Conservation (phyloP, 2,888 invertebrate species). For the Resseliella maxima region DNA sequence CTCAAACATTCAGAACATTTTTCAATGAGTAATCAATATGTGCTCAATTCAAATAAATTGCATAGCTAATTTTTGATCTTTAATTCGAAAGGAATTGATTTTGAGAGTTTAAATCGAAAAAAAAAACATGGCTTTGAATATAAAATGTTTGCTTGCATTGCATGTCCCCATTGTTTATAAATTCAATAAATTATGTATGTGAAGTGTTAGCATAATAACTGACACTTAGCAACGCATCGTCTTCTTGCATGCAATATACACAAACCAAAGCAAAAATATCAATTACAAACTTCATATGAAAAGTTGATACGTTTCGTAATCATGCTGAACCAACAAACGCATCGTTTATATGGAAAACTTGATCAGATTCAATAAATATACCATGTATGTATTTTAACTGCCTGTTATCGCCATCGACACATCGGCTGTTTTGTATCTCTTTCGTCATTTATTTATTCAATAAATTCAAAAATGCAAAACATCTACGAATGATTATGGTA, state of each 20-base stretch:
- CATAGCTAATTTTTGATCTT: background rate
- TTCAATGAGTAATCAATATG: background rate
- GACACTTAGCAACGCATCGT: too few relatives aligned
- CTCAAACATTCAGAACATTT: background rate
- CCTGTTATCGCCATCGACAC: too few relatives aligned
- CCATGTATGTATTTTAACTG: background rate
- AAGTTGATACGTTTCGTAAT: background rate
- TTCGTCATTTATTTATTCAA: background rate
- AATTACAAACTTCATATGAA: conserved; percentile 1
- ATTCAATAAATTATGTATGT: background rate
- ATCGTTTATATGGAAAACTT: background rate
- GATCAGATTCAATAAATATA: background rate
- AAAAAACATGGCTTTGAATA: background rate
- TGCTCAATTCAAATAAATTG: background rate
- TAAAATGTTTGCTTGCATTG: background rate
- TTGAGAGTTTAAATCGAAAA: background rate
- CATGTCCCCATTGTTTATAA: background rate
- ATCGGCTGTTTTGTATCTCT: background rate
- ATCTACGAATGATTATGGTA: background rate
- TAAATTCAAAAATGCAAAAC: background rate
- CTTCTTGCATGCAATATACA: background rate
- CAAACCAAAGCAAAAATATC: background rate
- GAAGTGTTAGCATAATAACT: too few relatives aligned
- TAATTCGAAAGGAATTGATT: background rate
- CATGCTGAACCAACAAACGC: background rate